phyloP scores from a whole-genome alignment of 2,888 invertebrate genomes.

The Capitulum mitella region DNA sequence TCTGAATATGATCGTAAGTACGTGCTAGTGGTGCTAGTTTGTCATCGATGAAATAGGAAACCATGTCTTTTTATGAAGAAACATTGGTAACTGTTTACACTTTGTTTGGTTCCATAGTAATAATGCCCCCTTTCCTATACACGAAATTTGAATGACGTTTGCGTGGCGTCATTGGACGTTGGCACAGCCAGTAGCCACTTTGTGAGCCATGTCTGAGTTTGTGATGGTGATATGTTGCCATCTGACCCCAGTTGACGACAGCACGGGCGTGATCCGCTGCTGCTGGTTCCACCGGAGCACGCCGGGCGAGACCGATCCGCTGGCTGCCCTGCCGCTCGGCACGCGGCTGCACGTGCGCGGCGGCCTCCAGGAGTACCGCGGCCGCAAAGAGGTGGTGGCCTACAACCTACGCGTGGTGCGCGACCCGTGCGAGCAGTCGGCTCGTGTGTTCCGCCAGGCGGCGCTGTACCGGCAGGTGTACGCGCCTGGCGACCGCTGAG shows the following conservation, averaged over 20 bases:
- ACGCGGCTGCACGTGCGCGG: constrained; percentile 9
- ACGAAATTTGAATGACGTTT: too few species aligned
- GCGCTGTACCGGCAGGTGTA: neutral
- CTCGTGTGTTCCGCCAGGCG: neutral
- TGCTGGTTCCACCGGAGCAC: neutral
- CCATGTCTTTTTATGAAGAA: too few species aligned
- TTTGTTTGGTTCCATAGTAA: too few species aligned
- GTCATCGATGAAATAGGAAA: too few species aligned
- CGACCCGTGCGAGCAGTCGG: neutral
- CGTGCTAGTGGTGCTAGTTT: neutral
- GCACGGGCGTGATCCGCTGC: neutral
- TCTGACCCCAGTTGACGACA: constrained; percentile 8
- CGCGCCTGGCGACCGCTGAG: neutral
- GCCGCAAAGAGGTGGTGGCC: neutral
- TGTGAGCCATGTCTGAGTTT: too few species aligned
- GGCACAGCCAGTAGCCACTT: too few species aligned
- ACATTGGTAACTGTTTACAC: too few species aligned
- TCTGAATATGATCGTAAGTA: neutral
- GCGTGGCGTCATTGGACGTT: too few species aligned
- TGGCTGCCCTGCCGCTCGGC: neutral
- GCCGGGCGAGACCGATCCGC: neutral
- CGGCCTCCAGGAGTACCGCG: constrained; percentile 9
- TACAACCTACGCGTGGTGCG: neutral
- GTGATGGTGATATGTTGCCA: too few species aligned
- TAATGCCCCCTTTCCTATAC: too few species aligned